Evolutionary conservation across 2,797 vertebrate genomes (phyloP).

Genomic region (Phoeniculus purpureus): DNA sequence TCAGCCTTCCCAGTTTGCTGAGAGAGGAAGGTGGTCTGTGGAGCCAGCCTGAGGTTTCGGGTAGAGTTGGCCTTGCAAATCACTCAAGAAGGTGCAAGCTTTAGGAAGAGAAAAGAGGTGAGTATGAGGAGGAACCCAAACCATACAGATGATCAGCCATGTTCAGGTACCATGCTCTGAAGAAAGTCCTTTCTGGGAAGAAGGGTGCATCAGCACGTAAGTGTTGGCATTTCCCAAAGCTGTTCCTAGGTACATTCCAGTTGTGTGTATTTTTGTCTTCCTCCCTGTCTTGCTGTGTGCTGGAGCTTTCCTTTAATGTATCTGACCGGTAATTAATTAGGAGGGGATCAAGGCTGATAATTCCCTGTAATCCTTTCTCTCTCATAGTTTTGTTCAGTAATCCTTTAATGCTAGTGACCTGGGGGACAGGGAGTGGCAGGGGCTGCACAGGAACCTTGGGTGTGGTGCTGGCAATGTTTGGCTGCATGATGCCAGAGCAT

Average conservation of each 20-base stretch:
- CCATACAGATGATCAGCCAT: background rate
- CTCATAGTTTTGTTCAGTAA: constrained; percentile 67
- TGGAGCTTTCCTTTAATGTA: constrained; percentile 19
- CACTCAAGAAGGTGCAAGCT: background rate
- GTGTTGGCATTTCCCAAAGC: constrained; percentile 14
- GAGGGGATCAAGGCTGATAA: constrained; percentile 70
- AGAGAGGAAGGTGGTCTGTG: background rate
- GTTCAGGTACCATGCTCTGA: background rate
- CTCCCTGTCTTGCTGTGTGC: background rate
- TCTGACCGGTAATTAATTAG: constrained; percentile 76
- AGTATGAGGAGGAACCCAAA: background rate
- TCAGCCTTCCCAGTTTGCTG: background rate
- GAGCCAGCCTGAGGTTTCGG: background rate
- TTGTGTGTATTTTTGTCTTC: background rate
- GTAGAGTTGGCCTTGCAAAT: background rate
- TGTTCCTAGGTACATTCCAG: background rate
- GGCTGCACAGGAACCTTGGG: background rate
- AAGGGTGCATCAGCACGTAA: background rate
- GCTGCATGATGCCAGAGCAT: background rate
- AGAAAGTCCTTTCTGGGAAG: background rate
- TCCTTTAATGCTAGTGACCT: constrained; percentile 53
- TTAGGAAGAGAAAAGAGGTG: background rate
- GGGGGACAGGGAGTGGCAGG: background rate
- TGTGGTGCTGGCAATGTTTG: background rate
- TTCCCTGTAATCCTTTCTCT: constrained; percentile 70